phyloP scores from a whole-genome alignment of 2,888 invertebrate genomes.

The Cantharis flavilabris region DNA sequence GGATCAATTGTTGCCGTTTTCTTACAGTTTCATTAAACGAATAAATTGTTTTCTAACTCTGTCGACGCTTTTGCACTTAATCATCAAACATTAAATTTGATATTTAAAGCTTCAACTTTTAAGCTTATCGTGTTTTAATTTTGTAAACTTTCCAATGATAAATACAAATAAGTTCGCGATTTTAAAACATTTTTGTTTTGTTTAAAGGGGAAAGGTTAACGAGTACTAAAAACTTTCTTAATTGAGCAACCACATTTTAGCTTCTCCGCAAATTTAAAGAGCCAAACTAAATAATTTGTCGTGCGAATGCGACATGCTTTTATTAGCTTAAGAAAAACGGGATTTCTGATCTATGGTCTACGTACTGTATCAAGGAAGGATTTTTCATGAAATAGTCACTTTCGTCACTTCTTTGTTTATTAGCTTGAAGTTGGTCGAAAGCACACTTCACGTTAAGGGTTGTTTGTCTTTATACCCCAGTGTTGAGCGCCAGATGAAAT shows the following conservation, averaged over 20 bases:
- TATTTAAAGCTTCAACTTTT: not conserved
- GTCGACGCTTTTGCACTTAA: not conserved
- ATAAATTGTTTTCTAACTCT: constrained; percentile 18
- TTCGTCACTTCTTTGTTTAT: no score
- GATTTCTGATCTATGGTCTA: no score
- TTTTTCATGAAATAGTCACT: no score
- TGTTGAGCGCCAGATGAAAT: no score
- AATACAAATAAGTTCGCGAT: not conserved
- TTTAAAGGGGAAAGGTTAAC: not conserved
- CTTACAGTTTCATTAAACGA: constrained; percentile 8
- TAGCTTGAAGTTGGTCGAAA: no score
- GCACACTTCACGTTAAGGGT: no score
- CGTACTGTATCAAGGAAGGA: no score
- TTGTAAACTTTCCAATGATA: not conserved
- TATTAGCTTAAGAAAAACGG: not conserved
- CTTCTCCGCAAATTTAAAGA: not conserved
- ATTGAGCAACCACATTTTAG: not conserved
- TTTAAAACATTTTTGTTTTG: not conserved
- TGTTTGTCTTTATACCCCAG: no score
- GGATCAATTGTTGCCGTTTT: constrained; percentile 28
- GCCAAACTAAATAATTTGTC: not conserved
- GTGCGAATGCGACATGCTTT: not conserved
- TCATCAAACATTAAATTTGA: not conserved
- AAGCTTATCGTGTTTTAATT: not conserved
- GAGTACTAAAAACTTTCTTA: not conserved